These are phyloP conservation scores for Anas georgica DNA, from an alignment of 2,797 vertebrate genomes.

Conservation along the genomic window DNA sequence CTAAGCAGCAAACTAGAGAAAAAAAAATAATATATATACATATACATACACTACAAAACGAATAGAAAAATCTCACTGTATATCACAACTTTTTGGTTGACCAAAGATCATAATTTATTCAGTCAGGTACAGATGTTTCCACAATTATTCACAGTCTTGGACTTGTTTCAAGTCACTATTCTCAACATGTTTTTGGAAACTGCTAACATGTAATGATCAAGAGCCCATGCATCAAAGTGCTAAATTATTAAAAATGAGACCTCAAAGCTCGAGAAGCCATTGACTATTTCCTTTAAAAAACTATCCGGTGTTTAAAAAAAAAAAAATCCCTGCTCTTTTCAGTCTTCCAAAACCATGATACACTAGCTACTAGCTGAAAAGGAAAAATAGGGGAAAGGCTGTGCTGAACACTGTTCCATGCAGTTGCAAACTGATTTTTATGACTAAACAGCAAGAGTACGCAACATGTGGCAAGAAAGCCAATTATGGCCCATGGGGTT, in stretches of 20 bases:
- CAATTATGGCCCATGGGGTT: neutral
- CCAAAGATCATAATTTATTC: neutral
- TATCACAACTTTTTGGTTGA: neutral
- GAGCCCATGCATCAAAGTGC: neutral
- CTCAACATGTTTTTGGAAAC: neutral
- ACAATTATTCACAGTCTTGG: neutral
- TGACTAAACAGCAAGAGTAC: neutral
- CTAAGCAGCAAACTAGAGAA: neutral
- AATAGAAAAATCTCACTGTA: neutral
- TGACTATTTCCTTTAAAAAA: neutral
- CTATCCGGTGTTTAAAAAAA: neutral
- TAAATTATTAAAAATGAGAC: slow-evolving; percentile 10
- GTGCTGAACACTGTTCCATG: neutral
- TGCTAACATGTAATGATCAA: neutral
- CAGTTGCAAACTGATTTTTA: neutral
- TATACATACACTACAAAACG: neutral
- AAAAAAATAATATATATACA: neutral
- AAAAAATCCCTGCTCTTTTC: neutral
- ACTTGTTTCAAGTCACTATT: neutral
- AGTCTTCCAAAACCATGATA: neutral
- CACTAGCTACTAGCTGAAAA: neutral
- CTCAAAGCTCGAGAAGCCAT: neutral
- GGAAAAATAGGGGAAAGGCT: neutral
- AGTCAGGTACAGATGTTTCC: slow-evolving; percentile 1
- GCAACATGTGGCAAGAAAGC: neutral